Evolutionary conservation across 2,797 vertebrate species (phyloP), one percentile per base, ranked within the genome.

Genomic region (Enteromius anoplus): DNA sequence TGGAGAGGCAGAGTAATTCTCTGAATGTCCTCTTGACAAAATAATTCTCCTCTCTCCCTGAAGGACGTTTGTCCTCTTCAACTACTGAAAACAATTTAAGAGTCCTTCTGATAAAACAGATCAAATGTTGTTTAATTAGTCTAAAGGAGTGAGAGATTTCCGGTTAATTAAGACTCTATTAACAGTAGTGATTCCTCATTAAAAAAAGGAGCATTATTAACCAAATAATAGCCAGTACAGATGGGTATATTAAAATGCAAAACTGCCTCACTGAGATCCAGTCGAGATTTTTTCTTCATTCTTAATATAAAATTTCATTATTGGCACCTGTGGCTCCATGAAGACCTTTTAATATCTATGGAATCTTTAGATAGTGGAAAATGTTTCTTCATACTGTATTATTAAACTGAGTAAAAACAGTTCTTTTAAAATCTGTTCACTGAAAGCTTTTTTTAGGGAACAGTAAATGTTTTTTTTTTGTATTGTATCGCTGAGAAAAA

Each of bases 111-210:
- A 89, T 88, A 85, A 88, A 87, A 82, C 80, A 87, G 78, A 87
- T 88, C 79, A 87, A 88, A 78, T 87, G 83, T 45, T 77, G 58
- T 86, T 88, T 86, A 88, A 89, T 90, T 89, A 88, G 80, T 86
- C 85, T 85, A 84, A 88, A 85, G 87, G 86, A 87, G 78, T 79
- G 72, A 77, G 68, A 84, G 82, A 88, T 86, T 88, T 86, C 87
- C 84, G 73, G 85, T 87, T 90, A 89, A 90, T 90, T 87, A 90
- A 88, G 80, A 82, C 78, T 82, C 82, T 78, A 86, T 89, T 87
- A 89, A 80, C 75, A 80, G 60, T 66, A 40, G 78, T 84, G 72
- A 86, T 82, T 87, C 80, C 78, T 87, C 80, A 89, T 88, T 89
- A 85, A 84, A 80, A 42, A 79, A 60, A 0, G 26, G 53, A 80